These are phyloP conservation scores for Therioaphis trifolii DNA, from an alignment of 2,888 invertebrate species.

Conservation along the genomic window DNA sequence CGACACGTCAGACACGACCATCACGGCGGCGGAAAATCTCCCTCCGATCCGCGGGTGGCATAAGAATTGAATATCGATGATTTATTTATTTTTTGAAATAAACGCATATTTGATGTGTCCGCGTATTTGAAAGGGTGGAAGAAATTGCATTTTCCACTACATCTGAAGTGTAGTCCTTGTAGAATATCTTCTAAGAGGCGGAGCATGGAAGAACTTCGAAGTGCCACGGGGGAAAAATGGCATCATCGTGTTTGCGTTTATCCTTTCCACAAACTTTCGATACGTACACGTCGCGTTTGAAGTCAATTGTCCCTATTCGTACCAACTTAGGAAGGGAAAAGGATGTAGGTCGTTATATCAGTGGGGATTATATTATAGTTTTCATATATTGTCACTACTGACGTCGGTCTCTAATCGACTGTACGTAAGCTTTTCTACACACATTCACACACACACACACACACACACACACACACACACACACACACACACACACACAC, in stretches of 20 bases:
- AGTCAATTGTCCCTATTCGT: no score
- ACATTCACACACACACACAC: no score
- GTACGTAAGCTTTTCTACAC: constrained; percentile 21
- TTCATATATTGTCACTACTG: no score
- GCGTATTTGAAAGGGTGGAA: constrained; percentile 35
- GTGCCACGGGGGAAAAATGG: constrained; percentile 12
- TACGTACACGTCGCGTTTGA: not conserved
- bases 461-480: no score
- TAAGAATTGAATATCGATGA: no score
- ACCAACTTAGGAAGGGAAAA: no score
- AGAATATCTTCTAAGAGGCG: constrained; percentile 24
- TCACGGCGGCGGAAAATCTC: no score
- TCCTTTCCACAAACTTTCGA: constrained; percentile 11
- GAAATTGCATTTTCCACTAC: constrained; percentile 24
- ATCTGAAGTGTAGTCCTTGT: constrained; percentile 22
- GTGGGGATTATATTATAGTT: constrained; percentile 34
- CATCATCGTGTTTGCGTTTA: constrained; percentile 31
- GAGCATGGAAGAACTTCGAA: constrained; percentile 16
- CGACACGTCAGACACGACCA: no score
- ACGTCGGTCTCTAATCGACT: constrained; percentile 23
- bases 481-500: no score
- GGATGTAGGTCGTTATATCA: not conserved
- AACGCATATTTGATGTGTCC: constrained; percentile 13
- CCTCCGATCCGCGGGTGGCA: no score
- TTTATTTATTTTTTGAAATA: not conserved